These are phyloP conservation scores for Taurulus bubalis DNA, from an alignment of 2,113 vertebrate species.

Conservation along the genomic window DNA sequence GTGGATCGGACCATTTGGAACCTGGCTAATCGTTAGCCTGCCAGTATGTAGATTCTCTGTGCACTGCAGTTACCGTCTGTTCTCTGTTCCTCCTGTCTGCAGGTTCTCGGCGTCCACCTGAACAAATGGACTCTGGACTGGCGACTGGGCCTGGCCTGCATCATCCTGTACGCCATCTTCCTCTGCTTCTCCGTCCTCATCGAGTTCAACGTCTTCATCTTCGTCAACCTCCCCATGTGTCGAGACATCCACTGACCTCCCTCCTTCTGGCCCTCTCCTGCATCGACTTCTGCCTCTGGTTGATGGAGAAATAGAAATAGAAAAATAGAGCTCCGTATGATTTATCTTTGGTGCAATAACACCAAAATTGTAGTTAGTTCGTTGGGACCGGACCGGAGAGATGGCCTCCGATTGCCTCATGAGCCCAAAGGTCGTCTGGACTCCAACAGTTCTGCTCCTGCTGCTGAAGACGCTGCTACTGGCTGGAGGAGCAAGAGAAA, in stretches of 20 bases:
- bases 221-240: conserved; percentile 97
- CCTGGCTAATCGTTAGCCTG: too few relatives aligned
- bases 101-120: conserved; percentile 94
- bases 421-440: conserved; percentile 32
- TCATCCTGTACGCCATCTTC: conserved; percentile 91
- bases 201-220: conserved; percentile 97
- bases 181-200: conserved; percentile 96
- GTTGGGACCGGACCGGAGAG: conserved; percentile 24
- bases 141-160: conserved; percentile 91
- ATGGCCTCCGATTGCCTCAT: conserved; percentile 25
- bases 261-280: neutral
- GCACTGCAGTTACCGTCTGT: too few relatives aligned
- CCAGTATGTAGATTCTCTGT: too few relatives aligned
- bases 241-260: conserved; percentile 83
- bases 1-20: too few relatives aligned
- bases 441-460: conserved; percentile 37
- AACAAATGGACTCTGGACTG: conserved; percentile 96
- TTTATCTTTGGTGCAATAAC: conserved; percentile 74
- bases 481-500: conserved; percentile 36
- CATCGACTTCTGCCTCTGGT: conserved; percentile 18
- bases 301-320: conserved; percentile 26
- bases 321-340: conserved; percentile 56
- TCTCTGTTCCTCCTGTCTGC: conserved; percentile 28
- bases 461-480: conserved; percentile 61
- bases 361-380: conserved; percentile 15